Conservation (phyloP, 2,113 vertebrate genomes). For the Erpornis zantholeuca region DNA sequence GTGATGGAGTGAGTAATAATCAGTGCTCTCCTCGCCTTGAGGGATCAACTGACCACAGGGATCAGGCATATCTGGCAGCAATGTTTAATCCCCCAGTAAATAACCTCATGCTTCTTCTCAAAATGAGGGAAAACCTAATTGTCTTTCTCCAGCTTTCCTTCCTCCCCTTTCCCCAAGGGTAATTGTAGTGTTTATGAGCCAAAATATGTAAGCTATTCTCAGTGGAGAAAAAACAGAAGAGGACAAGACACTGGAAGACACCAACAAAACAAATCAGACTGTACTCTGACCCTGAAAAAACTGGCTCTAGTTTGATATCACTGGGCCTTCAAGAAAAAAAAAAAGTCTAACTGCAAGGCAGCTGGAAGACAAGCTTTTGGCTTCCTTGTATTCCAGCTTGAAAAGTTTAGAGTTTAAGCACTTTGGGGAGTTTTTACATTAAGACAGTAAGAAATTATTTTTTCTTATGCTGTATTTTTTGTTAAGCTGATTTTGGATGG, state of each 20-base stretch:
- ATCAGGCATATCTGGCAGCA: not conserved
- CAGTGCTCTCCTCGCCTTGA: not conserved
- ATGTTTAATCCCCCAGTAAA: not conserved
- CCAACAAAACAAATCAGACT: not conserved
- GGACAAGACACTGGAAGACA: not conserved
- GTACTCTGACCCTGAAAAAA: not conserved
- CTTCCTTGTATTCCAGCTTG: not conserved
- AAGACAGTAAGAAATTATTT: not conserved
- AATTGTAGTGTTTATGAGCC: not conserved
- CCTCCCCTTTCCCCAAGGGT: not conserved
- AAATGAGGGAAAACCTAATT: not conserved
- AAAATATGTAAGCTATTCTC: not conserved
- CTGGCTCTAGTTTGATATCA: not conserved
- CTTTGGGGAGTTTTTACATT: not conserved
- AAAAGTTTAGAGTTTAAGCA: not conserved
- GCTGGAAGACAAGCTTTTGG: slow-evolving; percentile 1
- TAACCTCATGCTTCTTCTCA: not conserved
- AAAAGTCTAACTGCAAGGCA: not conserved
- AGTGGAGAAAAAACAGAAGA: not conserved
- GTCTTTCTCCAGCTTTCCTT: not conserved
- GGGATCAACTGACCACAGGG: not conserved
- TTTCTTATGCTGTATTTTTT: not conserved
- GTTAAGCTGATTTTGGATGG: slow-evolving; percentile 25
- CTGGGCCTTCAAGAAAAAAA: not conserved
- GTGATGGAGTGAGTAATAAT: not conserved